These are phyloP conservation scores for Pao palembangensis DNA, from an alignment of 2,113 vertebrate genomes.

Conservation along the genomic window DNA sequence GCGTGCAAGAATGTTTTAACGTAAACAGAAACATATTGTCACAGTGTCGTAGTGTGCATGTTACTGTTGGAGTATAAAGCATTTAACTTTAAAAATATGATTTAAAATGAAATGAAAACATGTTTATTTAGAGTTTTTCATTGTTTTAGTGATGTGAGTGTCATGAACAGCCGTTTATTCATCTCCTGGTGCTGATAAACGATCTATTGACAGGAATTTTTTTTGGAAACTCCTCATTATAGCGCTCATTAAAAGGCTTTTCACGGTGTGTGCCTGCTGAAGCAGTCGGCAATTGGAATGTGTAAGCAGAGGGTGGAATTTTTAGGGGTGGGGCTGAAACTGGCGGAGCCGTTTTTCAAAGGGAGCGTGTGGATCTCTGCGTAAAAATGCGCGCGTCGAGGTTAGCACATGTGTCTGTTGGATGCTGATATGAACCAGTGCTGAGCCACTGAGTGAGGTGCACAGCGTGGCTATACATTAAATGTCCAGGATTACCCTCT, in stretches of 20 bases:
- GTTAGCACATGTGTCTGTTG: constrained; percentile 28
- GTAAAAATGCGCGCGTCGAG: constrained; percentile 23
- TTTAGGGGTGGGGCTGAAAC: constrained; percentile 3
- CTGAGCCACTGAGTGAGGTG: constrained; percentile 50
- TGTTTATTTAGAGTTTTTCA: too few relatives aligned
- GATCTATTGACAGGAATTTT: background rate
- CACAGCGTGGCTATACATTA: constrained; percentile 60
- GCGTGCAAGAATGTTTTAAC: background rate
- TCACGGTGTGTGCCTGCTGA: background rate
- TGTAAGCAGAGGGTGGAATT: constrained; percentile 6
- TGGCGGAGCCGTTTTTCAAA: constrained; percentile 34
- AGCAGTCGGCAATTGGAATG: constrained; percentile 14
- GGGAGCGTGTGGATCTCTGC: constrained; percentile 32
- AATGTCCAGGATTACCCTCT: constrained; percentile 58
- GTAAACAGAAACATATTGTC: constrained; percentile 6
- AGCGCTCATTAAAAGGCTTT: background rate
- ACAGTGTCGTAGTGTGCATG: constrained; percentile 1
- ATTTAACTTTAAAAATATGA: background rate
- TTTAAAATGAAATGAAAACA: too few relatives aligned
- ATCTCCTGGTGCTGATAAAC: background rate
- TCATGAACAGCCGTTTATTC: background rate
- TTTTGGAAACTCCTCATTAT: background rate
- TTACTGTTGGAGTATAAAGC: background rate
- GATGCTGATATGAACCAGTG: constrained; percentile 46
- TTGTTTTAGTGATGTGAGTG: too few relatives aligned